These are phyloP conservation scores for Antedon mediterranea DNA, from an alignment of 53 echinoderm and acorn worm species.

Conservation along the genomic window DNA sequence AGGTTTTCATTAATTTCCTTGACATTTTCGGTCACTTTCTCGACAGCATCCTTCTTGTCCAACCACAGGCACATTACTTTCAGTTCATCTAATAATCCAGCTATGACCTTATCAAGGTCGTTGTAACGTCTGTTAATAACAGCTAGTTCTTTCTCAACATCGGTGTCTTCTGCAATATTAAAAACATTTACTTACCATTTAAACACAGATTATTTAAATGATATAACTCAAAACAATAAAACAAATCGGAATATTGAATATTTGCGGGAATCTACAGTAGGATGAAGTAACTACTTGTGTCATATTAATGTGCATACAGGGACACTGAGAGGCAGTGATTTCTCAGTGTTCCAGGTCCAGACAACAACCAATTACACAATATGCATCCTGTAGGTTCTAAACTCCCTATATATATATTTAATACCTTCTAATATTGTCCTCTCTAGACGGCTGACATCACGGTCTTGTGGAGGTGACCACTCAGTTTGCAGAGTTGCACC, in stretches of 20 bases:
- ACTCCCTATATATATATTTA: no score
- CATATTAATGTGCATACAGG: no score
- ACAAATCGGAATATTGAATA: no score
- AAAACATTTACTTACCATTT: no score
- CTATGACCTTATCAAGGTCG: conserved; percentile 52
- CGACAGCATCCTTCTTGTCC: conserved; percentile 77
- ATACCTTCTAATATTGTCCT: conserved; percentile 57
- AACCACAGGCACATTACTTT: conserved; percentile 75
- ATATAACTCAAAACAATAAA: no score
- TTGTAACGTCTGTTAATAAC: conserved; percentile 67
- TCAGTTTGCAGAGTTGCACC: conserved; percentile 87
- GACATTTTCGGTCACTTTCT: conserved; percentile 81
- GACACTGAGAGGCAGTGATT: no score
- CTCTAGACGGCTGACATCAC: conserved; percentile 10
- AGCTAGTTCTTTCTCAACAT: conserved; percentile 72
- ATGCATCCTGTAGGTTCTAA: no score
- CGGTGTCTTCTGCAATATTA: conserved; percentile 62
- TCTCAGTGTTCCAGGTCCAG: no score
- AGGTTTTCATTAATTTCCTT: conserved; percentile 41
- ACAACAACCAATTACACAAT: no score
- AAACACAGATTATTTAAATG: no score
- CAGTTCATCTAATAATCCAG: conserved; percentile 71
- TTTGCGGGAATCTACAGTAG: no score
- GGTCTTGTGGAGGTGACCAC: conserved; percentile 40
- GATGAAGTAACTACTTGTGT: no score